Evolutionary conservation across 2,797 vertebrate species (phyloP), one percentile per base, ranked within the genome.

Genomic region (Coccyzus lansbergi): DNA sequence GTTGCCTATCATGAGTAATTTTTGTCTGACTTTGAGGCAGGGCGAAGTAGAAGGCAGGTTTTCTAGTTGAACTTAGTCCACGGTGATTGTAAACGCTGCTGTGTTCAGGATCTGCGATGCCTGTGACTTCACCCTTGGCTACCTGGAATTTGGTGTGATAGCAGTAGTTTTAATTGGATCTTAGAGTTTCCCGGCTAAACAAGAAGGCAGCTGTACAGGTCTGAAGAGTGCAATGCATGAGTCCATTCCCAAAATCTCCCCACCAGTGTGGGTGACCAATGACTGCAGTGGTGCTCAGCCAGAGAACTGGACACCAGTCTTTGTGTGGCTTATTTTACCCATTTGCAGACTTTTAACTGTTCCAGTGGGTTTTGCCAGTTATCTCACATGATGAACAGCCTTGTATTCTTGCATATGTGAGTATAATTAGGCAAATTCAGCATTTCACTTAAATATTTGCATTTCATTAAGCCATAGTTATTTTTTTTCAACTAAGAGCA

Each of bases 61-160:
- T 76, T 86, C 15, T 15, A 25, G 10, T 3, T 60, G 40, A 89
- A 10, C 29, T 33, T 40, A 38, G 4, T 64, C 53, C 0, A 0
- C 44, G 26, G 18, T 44, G 5, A 48, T 44, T 52, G 44, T 55
- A 25, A 79, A 48, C 31, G 44, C 29, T 44, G 25, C 40, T 75
- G 31, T 36, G 2, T n/a, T 10, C 74, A 76, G 60, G 33, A 36
- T 74, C 44, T 59, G 52, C 62, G 3, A 0, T n/a, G n/a, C 40
- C 44, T 65, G 36, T 6, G 42, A 0, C 24, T 51, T 86, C n/a
- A 28, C 10, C 4, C 0, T 0, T 72, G 48, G 4, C 29, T 49
- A 0, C 49, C 12, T 36, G 68, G 68, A 5, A n/a, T 71, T 49
- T 31, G 53, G 4, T 83, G 56, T 33, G 33, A 33, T 21, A 33